Evolutionary conservation across 2,797 vertebrate genomes (phyloP).

Genomic region (Parauchenoglanis ngamensis): DNA sequence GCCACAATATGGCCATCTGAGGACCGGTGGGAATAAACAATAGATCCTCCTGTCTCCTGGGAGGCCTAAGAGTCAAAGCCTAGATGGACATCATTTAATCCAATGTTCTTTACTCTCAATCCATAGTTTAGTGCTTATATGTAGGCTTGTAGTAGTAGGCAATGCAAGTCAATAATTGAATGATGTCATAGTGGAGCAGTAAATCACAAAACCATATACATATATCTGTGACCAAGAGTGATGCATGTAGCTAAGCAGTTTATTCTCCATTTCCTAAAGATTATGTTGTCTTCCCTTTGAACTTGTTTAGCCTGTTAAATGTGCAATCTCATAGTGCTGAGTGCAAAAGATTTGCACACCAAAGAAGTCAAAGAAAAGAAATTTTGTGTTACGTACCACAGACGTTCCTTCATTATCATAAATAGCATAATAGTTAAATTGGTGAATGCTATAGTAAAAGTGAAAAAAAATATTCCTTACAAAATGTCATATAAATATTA

Average conservation of each 20-base stretch:
- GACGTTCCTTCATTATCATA: background rate
- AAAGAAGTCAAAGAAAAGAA: background rate
- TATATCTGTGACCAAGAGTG: background rate
- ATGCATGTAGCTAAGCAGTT: slow-evolving; percentile 25
- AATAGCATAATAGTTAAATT: background rate
- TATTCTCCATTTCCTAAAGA: background rate
- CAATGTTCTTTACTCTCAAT: slow-evolving; percentile 64
- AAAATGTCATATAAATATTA: background rate
- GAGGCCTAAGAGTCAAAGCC: slow-evolving; percentile 68
- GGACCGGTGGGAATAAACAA: slow-evolving; percentile 80
- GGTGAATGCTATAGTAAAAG: background rate
- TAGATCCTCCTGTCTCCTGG: slow-evolving; percentile 70
- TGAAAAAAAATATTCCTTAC: background rate
- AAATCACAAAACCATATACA: background rate
- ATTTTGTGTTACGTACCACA: background rate
- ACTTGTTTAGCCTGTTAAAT: slow-evolving; percentile 40
- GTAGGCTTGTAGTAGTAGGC: background rate
- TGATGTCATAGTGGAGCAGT: background rate
- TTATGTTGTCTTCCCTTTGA: slow-evolving; percentile 18
- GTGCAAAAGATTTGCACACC: background rate
- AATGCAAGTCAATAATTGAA: background rate
- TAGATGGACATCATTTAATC: slow-evolving; percentile 74
- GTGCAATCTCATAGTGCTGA: background rate
- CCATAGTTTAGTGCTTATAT: slow-evolving; percentile 10
- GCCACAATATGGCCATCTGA: slow-evolving; percentile 82